Evolutionary conservation across 2,888 invertebrate species (phyloP), one percentile per base, ranked within the genome.

Genomic region (Thelaira solivaga): DNA sequence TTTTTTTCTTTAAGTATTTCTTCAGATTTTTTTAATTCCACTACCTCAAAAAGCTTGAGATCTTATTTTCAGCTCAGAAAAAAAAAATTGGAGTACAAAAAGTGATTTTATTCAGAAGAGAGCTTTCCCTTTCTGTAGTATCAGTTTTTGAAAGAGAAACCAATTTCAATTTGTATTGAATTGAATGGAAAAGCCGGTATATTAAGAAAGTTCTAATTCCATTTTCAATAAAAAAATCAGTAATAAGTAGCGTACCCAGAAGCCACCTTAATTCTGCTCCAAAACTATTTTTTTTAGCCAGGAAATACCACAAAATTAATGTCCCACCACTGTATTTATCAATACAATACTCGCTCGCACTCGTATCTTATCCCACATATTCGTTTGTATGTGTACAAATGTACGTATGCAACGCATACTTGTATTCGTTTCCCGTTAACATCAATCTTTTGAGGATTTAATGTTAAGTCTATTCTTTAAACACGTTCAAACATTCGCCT

Each of bases 401-500:
- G 39, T 41, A 16, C n/a, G 5, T 13, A 65, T 68, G 51, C 72
- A 81, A 75, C 74, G 81, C 80, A 86, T 84, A 41, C 22, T n/a
- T n/a, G n/a, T n/a, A 73, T 43, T 84, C 83, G 84, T 85, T 87
- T 88, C 86, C 88, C 88, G 86, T 88, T 86, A 87, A 86, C 88
- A 87, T 87, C 87, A 88, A 88, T 87, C 87, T 88, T 86, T 72
- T 68, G 41, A 78, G 78, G 78, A 79, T 75, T 82, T 81, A 81
- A 81, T 78, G 26, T 71, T 78, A 78, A 78, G 74, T 71, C 78
- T 78, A 75, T 72, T 73, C 71, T 78, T 61, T 65, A 55, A 49
- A 53, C 51, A 62, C 61, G 51, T 49, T 59, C 43, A 47, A 31
- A 68, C 22, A 47, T 45, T 51, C 51, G 41, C 41, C 39, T 13